Evolutionary conservation across 2,797 vertebrate genomes (phyloP).

Genomic region (Hydrocynus forskahlii): DNA sequence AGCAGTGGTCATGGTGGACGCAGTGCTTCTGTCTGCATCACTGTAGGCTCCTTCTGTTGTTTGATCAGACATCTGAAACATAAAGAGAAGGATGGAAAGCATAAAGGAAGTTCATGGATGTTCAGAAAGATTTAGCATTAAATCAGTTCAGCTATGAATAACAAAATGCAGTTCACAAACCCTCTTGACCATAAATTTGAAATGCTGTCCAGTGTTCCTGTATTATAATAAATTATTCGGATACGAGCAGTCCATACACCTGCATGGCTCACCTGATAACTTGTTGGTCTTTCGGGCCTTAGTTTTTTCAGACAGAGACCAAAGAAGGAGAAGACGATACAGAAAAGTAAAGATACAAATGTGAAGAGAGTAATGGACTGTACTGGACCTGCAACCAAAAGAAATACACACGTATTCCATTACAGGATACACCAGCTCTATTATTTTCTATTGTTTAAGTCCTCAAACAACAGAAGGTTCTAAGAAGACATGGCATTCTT

Average conservation of each 20-base stretch:
- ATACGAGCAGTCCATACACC: not conserved
- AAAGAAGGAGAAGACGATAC: conserved; percentile 81
- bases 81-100: not conserved
- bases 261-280: conserved; percentile 84
- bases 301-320: conserved; percentile 87
- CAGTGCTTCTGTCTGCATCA: conserved; percentile 86
- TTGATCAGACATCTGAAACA: conserved; percentile 85
- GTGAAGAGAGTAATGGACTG: conserved; percentile 91
- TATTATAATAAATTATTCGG: not conserved
- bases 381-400: conserved; percentile 78
- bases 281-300: conserved; percentile 79
- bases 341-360: conserved; percentile 81
- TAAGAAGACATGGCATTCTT: too few species aligned
- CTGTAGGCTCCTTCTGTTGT: conserved; percentile 81
- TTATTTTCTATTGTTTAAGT: not conserved
- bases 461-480: too few species aligned
- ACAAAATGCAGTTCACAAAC: not conserved
- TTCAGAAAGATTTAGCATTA: not conserved
- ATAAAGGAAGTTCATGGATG: too few species aligned
- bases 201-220: too few species aligned
- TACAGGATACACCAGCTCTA: not conserved
- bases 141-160: not conserved
- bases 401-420: conserved; percentile 46
- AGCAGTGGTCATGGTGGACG: conserved; percentile 88
- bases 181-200: not conserved